Base-by-base conservation (phyloP, 2,113 vertebrate genomes). In the Lucifuga dentata region DNA sequence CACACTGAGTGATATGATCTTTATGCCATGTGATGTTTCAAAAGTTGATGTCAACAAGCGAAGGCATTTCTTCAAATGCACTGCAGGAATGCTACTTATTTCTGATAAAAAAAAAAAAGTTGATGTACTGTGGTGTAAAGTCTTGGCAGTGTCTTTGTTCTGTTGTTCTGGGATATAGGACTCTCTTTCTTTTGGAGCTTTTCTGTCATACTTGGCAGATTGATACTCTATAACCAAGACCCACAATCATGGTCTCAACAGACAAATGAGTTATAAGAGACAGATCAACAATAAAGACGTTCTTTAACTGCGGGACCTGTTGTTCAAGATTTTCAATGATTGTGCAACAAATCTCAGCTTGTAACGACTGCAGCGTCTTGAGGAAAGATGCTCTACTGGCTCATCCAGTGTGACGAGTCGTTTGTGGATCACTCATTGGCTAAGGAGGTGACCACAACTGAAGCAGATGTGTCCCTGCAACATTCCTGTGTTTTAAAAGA, bases 321-420 rank as follows among this genome's bases (percentile, higher is more conserved):
- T 76, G 66, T 76, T 86, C 88, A 78, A 64, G 87, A 57, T 82
- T 78, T 81, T 71, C 72, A 15, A 50, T 4, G 65, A 83, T 89
- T 88, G 87, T 73, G 85, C 52, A 92, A 92, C 81, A 92, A 93
- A 92, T 93, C 92, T 91, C 85, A 80, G 86, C 60, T 40, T 48
- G 3, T 59, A 77, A 79, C 75, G 59, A 55, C 40, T 1, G 23
- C 51, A 12, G 59, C 23, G 63, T 83, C 70, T 76, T 24, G 9
- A 69, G 24, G 63, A 86, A 83, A 88, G 88, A 88, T 78, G 91
- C 74, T 87, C 74, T 83, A 90, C 91, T 86, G 86, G 90, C 83
- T 92, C n/a, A 67, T 83, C 91, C 76, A 68, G 91, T 92, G 86
- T 36, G 65, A 83, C 86, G 2, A 73, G 85, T 84, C 56, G 16